Conservation (phyloP, 2,888 invertebrate species). For the Mimas tiliae region DNA sequence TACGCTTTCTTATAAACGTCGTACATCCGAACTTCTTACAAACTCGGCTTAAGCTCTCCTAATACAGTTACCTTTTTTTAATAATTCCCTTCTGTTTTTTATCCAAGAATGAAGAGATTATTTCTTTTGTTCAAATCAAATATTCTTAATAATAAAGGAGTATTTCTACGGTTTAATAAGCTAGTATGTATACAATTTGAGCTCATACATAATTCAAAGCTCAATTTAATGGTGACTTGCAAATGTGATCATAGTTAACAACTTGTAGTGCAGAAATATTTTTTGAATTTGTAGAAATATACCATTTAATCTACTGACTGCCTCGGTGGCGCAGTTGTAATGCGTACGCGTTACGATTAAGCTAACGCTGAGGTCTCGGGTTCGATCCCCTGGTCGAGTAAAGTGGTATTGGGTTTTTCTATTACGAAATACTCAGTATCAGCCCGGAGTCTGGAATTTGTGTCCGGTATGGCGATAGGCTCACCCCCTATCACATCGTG, state of each 20-base stretch:
- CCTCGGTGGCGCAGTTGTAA: too few species aligned
- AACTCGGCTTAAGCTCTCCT: conserved; percentile 7
- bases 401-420: too few species aligned
- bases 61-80: conserved; percentile 16
- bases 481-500: too few species aligned
- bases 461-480: too few species aligned
- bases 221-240: not conserved
- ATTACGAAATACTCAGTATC: too few species aligned
- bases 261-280: not conserved
- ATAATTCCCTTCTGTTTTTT: conserved; percentile 19
- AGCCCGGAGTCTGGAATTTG: too few species aligned
- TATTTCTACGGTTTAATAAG: not conserved
- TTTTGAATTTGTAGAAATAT: too few species aligned
- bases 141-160: conserved; percentile 18
- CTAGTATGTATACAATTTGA: not conserved
- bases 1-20: conserved; percentile 27
- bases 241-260: not conserved
- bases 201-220: not conserved
- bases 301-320: too few species aligned
- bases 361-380: too few species aligned
- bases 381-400: too few species aligned
- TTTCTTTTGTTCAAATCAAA: conserved; percentile 14
- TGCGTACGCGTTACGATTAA: too few species aligned
- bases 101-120: conserved; percentile 1
- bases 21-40: conserved; percentile 14